Evolutionary conservation across 2,888 invertebrate genomes (phyloP), one percentile per base, ranked within the genome.

Genomic region (Venusia cambrica): DNA sequence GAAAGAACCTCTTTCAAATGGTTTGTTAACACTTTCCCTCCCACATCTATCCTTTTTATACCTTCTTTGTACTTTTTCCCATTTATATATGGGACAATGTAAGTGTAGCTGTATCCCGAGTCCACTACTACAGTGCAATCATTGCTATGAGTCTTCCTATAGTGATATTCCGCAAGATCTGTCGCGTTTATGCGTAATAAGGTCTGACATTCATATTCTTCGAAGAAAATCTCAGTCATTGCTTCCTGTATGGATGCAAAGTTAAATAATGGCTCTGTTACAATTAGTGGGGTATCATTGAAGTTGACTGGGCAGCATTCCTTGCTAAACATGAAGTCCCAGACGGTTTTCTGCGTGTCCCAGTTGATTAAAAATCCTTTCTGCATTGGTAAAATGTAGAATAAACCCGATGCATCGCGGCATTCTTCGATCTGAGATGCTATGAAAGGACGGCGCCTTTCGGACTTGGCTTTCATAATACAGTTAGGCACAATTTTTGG

Each of bases 381-480:
- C 83, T 99, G 97, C 68, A 96, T 97, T 0, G 98, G 95, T 31
- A 98, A 81, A 31, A 98, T 92, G 68, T 96, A 99, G 74, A 93
- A 99, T 1, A 99, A 83, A 0, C 98, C 97, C 0, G 98, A 97
- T 1, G 96, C 93, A 70, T 99, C 99, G 11, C 97, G 90, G 66
- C 99, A 99, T 54, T 99, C 98, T 42, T 98, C 96, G 6, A 99
- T 93, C 87, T 99, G 98, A 0, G 84, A 78, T 58, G 94, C 98
- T 34, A 99, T 91, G 73, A 98, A 99, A 0, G 97, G 93, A 20
- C 99, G 90, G 4, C 98, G 92, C 31, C 97, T 88, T 75, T 99
- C 99, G 29, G 96, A 97, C 78, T 98, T 99, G 0, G 98, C 98
- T 89, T 99, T 99, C 91, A 97, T 97, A 12, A 99, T 95, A 62